These are phyloP conservation scores for Axinella damicornis DNA, from an alignment of 37 sponge, comb jelly and placozoan species.

Conservation along the genomic window DNA sequence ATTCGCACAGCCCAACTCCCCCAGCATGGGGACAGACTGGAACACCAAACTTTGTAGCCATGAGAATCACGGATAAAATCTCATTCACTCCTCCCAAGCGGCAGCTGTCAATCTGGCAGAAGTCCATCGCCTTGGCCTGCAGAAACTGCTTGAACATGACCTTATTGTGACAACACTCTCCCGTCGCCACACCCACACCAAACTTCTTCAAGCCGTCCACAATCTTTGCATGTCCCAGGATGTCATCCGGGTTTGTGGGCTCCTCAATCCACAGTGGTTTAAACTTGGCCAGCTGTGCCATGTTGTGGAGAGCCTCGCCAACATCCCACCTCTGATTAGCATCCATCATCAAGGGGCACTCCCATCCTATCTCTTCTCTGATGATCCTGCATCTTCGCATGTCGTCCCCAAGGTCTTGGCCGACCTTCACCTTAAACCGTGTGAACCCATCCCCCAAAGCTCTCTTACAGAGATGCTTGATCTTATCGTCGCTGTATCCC, in stretches of 20 bases:
- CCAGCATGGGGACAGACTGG: slow-evolving; percentile 96
- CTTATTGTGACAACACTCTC: slow-evolving; percentile 83
- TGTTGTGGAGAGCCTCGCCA: slow-evolving; percentile 65
- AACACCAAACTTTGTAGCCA: slow-evolving; percentile 84
- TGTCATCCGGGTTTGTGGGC: slow-evolving; percentile 91
- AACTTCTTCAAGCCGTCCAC: slow-evolving; percentile 43
- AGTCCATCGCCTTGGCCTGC: slow-evolving; percentile 82
- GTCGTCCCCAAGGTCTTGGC: slow-evolving; percentile 74
- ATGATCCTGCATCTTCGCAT: slow-evolving; percentile 66
- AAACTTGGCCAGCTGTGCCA: slow-evolving; percentile 74
- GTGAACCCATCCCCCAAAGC: slow-evolving; percentile 78
- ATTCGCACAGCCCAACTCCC: slow-evolving; percentile 93
- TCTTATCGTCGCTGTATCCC: slow-evolving; percentile 83
- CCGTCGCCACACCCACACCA: slow-evolving; percentile 86
- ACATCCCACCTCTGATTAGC: slow-evolving; percentile 90
- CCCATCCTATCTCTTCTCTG: slow-evolving; percentile 76
- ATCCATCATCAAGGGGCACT: slow-evolving; percentile 80
- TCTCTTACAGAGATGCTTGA: slow-evolving; percentile 45
- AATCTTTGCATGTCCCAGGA: slow-evolving; percentile 84
- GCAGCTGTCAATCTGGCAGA: slow-evolving; percentile 92
- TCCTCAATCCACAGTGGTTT: slow-evolving; percentile 93
- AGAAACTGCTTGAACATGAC: slow-evolving; percentile 97
- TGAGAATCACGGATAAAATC: slow-evolving; percentile 74
- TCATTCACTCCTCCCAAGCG: slow-evolving; percentile 90
- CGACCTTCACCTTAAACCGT: slow-evolving; percentile 92